phyloP scores from a whole-genome alignment of 2,113 vertebrate genomes.

The Pionites leucogaster region DNA sequence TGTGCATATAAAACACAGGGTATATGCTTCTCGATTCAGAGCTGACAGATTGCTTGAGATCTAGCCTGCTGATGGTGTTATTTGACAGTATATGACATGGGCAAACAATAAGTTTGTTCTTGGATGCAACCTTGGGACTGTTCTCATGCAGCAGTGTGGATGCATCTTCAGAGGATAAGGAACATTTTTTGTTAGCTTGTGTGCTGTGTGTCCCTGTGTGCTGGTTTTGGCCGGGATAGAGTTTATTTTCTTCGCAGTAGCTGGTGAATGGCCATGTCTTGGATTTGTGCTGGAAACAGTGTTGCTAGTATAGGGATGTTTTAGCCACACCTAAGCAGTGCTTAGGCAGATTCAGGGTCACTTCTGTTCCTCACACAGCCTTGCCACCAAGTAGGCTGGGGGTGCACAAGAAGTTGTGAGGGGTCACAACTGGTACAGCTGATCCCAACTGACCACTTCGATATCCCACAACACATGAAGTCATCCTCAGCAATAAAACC shows the following conservation, averaged over 20 bases:
- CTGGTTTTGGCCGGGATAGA: not conserved
- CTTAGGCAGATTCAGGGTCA: not conserved
- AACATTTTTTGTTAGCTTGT: not conserved
- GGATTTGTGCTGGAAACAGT: not conserved
- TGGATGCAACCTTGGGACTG: not conserved
- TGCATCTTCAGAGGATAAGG: not conserved
- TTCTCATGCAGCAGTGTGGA: not conserved
- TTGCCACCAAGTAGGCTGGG: fast-evolving
- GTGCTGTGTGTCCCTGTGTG: not conserved
- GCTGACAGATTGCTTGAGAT: not conserved
- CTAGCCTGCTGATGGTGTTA: not conserved
- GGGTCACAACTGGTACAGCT: not conserved
- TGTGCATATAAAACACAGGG: not conserved
- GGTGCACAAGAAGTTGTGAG: not conserved
- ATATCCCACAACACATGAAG: not conserved
- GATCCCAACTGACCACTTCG: not conserved
- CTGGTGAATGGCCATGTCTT: not conserved
- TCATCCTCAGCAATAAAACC: not conserved
- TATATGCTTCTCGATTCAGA: not conserved
- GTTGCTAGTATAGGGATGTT: not conserved
- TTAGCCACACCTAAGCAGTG: not conserved
- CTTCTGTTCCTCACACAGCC: not conserved
- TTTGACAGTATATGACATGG: not conserved
- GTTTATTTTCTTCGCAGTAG: not conserved
- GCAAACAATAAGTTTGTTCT: not conserved